phyloP scores from a whole-genome alignment of 1,140 invertebrate species.

The Anoplophora glabripennis region DNA sequence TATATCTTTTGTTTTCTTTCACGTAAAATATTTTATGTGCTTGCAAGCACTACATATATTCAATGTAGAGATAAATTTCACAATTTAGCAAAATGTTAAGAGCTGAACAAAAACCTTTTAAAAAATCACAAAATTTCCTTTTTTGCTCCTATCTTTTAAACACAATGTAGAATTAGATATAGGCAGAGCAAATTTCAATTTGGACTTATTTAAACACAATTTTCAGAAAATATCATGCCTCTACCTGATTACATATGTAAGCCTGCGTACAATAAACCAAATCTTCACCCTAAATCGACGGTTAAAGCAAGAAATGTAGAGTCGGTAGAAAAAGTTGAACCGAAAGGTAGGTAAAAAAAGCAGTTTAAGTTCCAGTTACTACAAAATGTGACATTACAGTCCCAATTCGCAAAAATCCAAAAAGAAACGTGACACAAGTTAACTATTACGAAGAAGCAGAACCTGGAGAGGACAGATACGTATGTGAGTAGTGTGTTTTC shows the following conservation, averaged over 20 bases:
- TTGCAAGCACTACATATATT: background rate
- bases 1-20: background rate
- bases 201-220: background rate
- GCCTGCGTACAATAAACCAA: background rate
- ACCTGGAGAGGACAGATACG: conserved; percentile 13
- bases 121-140: too few species aligned
- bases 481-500: conserved; percentile 28
- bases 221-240: background rate
- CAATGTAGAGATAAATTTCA: too few species aligned
- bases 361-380: background rate
- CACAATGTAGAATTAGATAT: background rate
- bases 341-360: background rate
- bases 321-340: background rate
- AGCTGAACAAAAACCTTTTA: too few species aligned
- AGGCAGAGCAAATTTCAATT: too few species aligned
- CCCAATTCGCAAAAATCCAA: conserved; percentile 4
- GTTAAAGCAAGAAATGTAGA: background rate
- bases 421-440: background rate
- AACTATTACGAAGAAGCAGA: conserved; percentile 21
- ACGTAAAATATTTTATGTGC: background rate
- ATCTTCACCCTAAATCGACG: background rate
- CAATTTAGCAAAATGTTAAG: too few species aligned
- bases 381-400: background rate
- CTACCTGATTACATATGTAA: background rate
- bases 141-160: too few species aligned